These are phyloP conservation scores for Sardinella longiceps DNA, from an alignment of 2,797 vertebrate species.

Conservation along the genomic window DNA sequence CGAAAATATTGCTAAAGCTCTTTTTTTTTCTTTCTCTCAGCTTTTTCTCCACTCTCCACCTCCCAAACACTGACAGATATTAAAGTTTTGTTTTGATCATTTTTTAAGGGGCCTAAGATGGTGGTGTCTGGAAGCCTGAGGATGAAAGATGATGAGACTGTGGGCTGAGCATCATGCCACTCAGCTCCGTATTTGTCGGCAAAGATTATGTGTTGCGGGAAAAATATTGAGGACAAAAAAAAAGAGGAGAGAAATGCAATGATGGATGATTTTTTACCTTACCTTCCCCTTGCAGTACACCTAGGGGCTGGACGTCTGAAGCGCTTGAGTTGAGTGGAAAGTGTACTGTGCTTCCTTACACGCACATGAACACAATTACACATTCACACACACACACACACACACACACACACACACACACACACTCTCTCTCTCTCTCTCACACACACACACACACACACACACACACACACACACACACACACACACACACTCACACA, in stretches of 20 bases:
- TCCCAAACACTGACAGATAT: conserved; percentile 41
- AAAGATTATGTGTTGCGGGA: conserved; percentile 17
- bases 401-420: background rate
- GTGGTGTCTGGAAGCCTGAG: background rate
- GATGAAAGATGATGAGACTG: conserved; percentile 29
- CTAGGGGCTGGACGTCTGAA: background rate
- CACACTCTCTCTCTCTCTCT: background rate
- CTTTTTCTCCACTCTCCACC: background rate
- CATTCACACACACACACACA: conserved; percentile 10
- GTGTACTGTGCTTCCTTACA: background rate
- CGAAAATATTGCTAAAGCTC: conserved; percentile 26
- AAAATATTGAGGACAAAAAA: background rate
- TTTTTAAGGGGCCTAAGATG: conserved; percentile 42
- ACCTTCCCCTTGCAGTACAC: background rate
- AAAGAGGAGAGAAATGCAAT: no score
- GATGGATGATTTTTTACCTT: background rate
- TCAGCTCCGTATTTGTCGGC: conserved; percentile 38
- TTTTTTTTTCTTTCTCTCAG: conserved; percentile 23
- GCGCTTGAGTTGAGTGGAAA: background rate
- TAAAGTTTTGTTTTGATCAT: conserved; percentile 43
- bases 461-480: no score
- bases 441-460: conserved; percentile 9
- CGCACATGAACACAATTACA: no score
- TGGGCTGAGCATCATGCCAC: conserved; percentile 27
- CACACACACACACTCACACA: background rate